phyloP scores from a whole-genome alignment of 2,888 invertebrate genomes.

The Phyllotreta striolata region DNA sequence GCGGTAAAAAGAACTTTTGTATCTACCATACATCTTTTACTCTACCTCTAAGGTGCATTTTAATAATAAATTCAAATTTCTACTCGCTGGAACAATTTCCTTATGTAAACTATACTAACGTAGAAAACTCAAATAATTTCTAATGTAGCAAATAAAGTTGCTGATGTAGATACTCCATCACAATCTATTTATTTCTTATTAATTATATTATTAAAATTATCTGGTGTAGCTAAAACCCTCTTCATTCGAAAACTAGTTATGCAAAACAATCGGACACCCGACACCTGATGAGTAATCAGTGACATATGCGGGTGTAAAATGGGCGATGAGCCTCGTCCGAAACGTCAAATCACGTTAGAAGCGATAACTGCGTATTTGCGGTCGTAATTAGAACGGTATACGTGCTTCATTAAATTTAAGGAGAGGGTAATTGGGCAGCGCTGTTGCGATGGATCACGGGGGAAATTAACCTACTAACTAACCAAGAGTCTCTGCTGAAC shows the following conservation, averaged over 20 bases:
- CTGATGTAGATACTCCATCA: no score
- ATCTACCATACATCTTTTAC: not conserved
- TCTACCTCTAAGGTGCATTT: no score
- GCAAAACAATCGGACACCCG: conserved; percentile 44
- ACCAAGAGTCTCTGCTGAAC: conserved; percentile 49
- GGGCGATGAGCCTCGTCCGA: conserved; percentile 37
- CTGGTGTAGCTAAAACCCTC: conserved; percentile 5
- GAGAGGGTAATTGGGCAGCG: conserved; percentile 49
- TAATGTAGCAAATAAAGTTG: no score
- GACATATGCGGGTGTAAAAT: conserved; percentile 35
- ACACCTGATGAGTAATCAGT: conserved; percentile 39
- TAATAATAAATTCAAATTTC: no score
- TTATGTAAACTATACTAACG: no score
- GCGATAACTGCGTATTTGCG: conserved; percentile 34
- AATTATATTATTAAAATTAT: not conserved
- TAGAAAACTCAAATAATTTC: no score
- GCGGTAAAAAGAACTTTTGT: conserved; percentile 2
- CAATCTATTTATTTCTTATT: no score
- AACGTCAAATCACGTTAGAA: conserved; percentile 45
- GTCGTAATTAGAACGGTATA: conserved; percentile 53
- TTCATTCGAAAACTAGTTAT: conserved; percentile 27
- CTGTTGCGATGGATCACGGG: conserved; percentile 60
- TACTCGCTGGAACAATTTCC: no score
- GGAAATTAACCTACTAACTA: conserved; percentile 63
- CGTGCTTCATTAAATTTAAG: conserved; percentile 49